Evolutionary conservation across 2,888 invertebrate genomes (phyloP).

Genomic region (Drosophila meridionalis): DNA sequence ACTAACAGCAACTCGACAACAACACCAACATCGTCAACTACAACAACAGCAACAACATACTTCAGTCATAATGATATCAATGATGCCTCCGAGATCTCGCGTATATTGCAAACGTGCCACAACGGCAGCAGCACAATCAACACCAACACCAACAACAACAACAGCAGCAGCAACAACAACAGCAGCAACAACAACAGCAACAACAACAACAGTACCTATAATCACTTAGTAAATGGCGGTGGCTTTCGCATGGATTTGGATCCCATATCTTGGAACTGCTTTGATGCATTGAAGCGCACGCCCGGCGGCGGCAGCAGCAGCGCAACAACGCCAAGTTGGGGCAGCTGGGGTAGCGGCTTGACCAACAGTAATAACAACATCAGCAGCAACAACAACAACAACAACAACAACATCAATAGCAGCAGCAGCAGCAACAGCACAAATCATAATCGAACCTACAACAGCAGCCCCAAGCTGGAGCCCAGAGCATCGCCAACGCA

Average conservation of each 20-base stretch:
- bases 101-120: conserved; percentile 85
- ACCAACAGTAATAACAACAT: conserved; percentile 35
- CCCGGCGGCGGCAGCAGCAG: conserved; percentile 19
- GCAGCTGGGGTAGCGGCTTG: conserved; percentile 60
- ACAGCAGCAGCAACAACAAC: background rate
- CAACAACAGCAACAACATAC: conserved; percentile 45
- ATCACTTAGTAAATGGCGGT: conserved; percentile 8
- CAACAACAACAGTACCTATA: conserved; percentile 10
- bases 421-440: conserved; percentile 28
- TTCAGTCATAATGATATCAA: conserved; percentile 83
- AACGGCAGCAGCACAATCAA: conserved; percentile 68
- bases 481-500: conserved; percentile 48
- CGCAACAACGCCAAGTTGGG: conserved; percentile 18
- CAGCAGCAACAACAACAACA: conserved; percentile 35
- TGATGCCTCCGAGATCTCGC: conserved; percentile 85
- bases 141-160: conserved; percentile 60
- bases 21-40: conserved; percentile 20
- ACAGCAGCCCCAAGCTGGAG: conserved; percentile 52
- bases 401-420: conserved; percentile 36
- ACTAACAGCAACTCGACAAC: conserved; percentile 14
- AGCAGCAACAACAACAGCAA: conserved; percentile 10
- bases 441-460: conserved; percentile 31
- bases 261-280: conserved; percentile 54
- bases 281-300: conserved; percentile 75
- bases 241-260: conserved; percentile 34